Evolutionary conservation across 1,140 invertebrate genomes (phyloP).

Genomic region (Penaeus indicus): DNA sequence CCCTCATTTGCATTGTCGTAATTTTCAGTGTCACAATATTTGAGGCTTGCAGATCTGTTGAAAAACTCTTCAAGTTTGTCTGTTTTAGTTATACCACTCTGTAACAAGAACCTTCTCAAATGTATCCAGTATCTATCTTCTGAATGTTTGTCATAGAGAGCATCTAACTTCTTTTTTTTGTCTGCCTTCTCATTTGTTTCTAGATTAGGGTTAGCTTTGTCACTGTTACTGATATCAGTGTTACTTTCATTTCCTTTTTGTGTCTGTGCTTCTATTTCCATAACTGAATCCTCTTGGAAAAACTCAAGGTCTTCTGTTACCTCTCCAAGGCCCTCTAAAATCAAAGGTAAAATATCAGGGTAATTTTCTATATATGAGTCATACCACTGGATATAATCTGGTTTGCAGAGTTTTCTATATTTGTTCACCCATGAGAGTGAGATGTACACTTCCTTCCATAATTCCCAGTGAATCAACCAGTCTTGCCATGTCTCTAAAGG

Average conservation of each 20-base stretch:
- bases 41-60: background rate
- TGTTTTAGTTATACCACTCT: conserved; percentile 1
- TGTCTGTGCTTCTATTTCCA: no score
- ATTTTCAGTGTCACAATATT: background rate
- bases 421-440: conserved; percentile 54
- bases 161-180: conserved; percentile 33
- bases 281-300: background rate
- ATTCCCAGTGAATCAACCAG: conserved; percentile 48
- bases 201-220: no score
- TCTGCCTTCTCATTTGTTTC: background rate
- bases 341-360: conserved; percentile 33
- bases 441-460: conserved; percentile 51
- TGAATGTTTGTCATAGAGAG: conserved; percentile 36
- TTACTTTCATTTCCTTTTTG: no score
- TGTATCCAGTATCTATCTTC: conserved; percentile 49
- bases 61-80: conserved; percentile 33
- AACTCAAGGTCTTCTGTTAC: background rate
- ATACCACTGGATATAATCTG: conserved; percentile 37
- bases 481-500: conserved; percentile 17
- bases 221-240: no score
- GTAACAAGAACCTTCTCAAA: conserved; percentile 35
- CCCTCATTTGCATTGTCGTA: background rate
- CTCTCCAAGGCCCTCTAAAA: conserved; percentile 42
- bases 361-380: conserved; percentile 54
- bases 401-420: conserved; percentile 18